Percentiles rank a stretch among this genome's conserved stretches.
Conservation (phyloP, 1,140 invertebrate genomes). For the Drosophila nigrodunni region DNA sequence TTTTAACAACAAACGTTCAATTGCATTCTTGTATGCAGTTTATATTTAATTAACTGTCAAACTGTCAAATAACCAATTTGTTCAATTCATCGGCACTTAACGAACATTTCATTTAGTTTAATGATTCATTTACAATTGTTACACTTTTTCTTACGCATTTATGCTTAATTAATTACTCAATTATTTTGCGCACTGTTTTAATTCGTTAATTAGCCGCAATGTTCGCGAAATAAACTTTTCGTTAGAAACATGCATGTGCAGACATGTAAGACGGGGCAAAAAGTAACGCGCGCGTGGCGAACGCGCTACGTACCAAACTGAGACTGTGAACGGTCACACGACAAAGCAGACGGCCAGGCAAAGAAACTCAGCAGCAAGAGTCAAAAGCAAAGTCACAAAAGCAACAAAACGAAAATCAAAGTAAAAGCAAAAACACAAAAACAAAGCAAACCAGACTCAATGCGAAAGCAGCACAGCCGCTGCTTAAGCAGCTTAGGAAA, state of each 20-base stretch:
- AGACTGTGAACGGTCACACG: slow-evolving; percentile 45
- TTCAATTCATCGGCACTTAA: background rate
- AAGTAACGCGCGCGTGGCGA: slow-evolving; percentile 67
- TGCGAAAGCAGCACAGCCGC: slow-evolving; percentile 35
- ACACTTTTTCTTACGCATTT: slow-evolving; percentile 8
- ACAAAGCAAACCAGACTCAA: slow-evolving; percentile 24
- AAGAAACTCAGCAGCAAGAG: slow-evolving; percentile 14
- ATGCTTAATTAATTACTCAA: background rate
- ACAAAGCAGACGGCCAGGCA: slow-evolving; percentile 21
- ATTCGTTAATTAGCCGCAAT: slow-evolving; percentile 65
- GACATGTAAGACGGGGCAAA: slow-evolving; percentile 9
- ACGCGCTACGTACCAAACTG: slow-evolving; percentile 69
- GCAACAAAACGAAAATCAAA: slow-evolving; percentile 24
- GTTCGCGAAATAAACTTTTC: slow-evolving; percentile 43
- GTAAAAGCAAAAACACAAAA: slow-evolving; percentile 1
- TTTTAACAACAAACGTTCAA: background rate
- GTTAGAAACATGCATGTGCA: slow-evolving; percentile 26
- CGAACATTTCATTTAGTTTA: background rate
- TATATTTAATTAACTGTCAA: background rate
- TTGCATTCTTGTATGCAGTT: background rate
- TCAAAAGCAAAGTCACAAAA: slow-evolving; percentile 11
- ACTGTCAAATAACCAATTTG: background rate
- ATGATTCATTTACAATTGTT: background rate
- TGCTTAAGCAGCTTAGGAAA: slow-evolving; percentile 44
- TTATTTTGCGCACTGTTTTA: slow-evolving; percentile 36